Conservation (phyloP, 2,888 invertebrate species). For the Frankliniella fusca region DNA sequence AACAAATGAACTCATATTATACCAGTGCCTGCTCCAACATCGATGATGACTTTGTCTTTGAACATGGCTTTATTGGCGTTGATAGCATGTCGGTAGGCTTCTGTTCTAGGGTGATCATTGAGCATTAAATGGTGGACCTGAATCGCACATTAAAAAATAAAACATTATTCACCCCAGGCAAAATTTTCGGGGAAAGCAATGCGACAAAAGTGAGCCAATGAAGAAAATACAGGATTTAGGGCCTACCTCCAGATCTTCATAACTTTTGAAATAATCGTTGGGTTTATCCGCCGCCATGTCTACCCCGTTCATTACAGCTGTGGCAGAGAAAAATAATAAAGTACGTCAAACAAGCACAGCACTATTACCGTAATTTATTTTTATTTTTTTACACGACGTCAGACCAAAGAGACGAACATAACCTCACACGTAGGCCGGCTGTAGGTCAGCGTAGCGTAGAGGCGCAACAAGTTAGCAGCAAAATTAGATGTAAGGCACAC, state of each 20-base stretch:
- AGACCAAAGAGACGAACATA: background rate
- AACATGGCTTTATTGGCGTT: constrained; percentile 61
- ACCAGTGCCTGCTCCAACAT: constrained; percentile 80
- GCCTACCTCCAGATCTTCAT: constrained; percentile 70
- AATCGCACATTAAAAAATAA: constrained; percentile 37
- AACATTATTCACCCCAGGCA: constrained; percentile 14
- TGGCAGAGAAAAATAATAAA: background rate
- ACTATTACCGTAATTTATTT: background rate
- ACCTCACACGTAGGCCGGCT: background rate
- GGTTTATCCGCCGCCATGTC: constrained; percentile 7
- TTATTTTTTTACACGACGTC: background rate
- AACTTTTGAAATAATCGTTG: constrained; percentile 63
- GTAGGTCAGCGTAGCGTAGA: background rate
- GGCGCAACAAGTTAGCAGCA: background rate
- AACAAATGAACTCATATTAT: constrained; percentile 28
- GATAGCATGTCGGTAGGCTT: constrained; percentile 78
- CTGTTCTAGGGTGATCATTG: constrained; percentile 68
- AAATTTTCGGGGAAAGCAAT: constrained; percentile 17
- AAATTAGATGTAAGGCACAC: background rate
- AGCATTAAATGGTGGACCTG: constrained; percentile 80
- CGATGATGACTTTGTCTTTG: constrained; percentile 73
- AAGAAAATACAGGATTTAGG: background rate
- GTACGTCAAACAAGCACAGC: background rate
- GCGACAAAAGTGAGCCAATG: background rate
- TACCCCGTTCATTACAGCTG: background rate